Base-by-base conservation (phyloP, 2,888 invertebrate genomes). In the Fabriciana adippe region DNA sequence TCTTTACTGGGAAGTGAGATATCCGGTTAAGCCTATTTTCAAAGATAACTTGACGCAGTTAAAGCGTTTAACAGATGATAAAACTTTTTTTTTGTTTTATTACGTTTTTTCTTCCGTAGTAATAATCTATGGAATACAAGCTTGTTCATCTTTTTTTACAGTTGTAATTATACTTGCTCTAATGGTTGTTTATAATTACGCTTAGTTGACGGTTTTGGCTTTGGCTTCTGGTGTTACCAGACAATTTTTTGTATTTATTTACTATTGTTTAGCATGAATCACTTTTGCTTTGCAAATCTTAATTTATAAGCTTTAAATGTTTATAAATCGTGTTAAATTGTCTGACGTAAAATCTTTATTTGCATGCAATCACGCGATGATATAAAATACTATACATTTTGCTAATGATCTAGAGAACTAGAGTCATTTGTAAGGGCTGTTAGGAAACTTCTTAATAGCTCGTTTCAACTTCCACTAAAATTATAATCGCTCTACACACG, bases 1-100 rank as follows among this genome's bases (percentile, higher is more conserved):
- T 84, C 83, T 84, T 79, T 84, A 85, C 87, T 81, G 79, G 84
- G 88, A 89, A 89, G 84, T 84, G 86, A 82, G 81, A 87, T 85
- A 85, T 88, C 88, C 88, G 86, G 87, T 85, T 78, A 53, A 54
- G 15, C 54, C 63, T 61, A 65, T 63, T 65, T 57, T 55, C 55
- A 53, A 60, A 70, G 61, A 66, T 73, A 67, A 64, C 53, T 64
- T 54, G 15, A 56, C 61, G 67, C 45, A 45, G 21, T 66, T 64
- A 57, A 69, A 67, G 59, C 59, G 64, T 63, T 66, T 62, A 67
- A 57, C 63, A 63, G 66, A 69, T 66, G 62, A 63, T 67, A 62
- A 57, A 54, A 50, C 26, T 26, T 26, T 26, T 54, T 62, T 59
- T 21, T 62, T 53, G 51, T 62, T 61, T 71, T 62, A 61, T 69